Base-by-base conservation (phyloP, 2,797 vertebrate species). In the Alcedo quadribrachys region DNA sequence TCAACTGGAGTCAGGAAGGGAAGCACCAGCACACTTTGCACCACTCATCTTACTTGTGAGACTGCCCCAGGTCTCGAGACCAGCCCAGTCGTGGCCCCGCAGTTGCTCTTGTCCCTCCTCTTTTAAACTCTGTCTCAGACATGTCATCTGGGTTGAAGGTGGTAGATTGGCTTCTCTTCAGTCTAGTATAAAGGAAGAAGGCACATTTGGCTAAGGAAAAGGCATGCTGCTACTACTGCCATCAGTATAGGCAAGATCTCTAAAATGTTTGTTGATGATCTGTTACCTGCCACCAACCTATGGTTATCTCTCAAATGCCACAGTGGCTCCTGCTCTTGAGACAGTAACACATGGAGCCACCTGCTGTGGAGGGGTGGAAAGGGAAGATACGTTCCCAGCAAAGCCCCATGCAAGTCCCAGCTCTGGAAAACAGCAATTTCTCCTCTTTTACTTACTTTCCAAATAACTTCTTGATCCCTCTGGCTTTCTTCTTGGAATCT, bases 101-200 rank as follows among this genome's bases (percentile, higher is more conserved):
- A 1, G 99, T 99, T 40, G 99, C 98, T 93, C 99, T 98, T 15
- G 99, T 99, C n/a, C 99, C 99, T 50, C 99, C 99, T 93, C 99
- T 97, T 89, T 98, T 99, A 97, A 99, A 99, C 91, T 99, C 99
- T 0, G 98, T 97, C 91, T 99, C 99, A 0, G 98, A 97, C 80
- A 98, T 96, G 81, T 99, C 99, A 3, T 99, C 99, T 45, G 99
- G 98, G 96, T 98, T 99, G 87, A 99, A 99, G 4, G 98, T 99
- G 50, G 99, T 99, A 2, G 99, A 99, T 83, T 99, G 99, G 93
- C 99, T 99, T 96, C 99, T 98, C 94, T 96, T 98, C 54, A 99
- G 97, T 90, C 99, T 99, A 84, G 50, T 93, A 40, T 79, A 71
- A 85, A 82, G 43, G 88, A 89, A 94, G 42, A 66, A 27, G 84